These are phyloP conservation scores for Notamacropus eugenii DNA, from an alignment of 2,797 vertebrate species.

Conservation along the genomic window DNA sequence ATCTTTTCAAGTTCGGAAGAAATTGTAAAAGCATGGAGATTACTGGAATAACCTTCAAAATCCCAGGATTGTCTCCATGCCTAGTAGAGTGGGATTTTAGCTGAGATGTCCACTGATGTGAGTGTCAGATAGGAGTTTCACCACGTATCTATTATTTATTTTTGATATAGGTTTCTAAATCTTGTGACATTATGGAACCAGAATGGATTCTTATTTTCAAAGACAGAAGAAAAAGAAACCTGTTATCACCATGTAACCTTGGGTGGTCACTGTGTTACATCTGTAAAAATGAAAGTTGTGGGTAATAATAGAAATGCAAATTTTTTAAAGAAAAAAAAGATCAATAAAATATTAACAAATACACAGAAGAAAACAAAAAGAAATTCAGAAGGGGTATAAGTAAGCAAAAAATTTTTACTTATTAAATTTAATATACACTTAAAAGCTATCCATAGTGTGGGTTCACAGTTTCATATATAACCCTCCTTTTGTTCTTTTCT, in stretches of 20 bases:
- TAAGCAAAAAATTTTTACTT: background rate
- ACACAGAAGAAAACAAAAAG: background rate
- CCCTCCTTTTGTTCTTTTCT: background rate
- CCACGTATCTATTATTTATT: background rate
- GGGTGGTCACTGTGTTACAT: no score
- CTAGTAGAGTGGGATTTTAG: background rate
- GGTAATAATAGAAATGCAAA: background rate
- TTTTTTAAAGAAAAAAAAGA: background rate
- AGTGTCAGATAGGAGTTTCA: background rate
- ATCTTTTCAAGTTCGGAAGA: background rate
- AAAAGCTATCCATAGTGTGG: background rate
- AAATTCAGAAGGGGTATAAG: background rate
- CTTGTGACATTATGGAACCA: background rate
- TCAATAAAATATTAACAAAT: background rate
- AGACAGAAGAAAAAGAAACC: background rate
- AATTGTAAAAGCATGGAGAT: background rate
- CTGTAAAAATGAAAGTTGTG: background rate
- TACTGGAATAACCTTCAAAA: background rate
- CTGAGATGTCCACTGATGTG: background rate
- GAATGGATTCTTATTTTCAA: background rate
- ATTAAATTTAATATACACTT: background rate
- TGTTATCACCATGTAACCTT: no score
- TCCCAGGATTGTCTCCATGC: background rate
- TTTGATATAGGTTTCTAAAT: background rate
- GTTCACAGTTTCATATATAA: background rate